Percentiles rank a stretch among this genome's conserved stretches.
phyloP scores from a whole-genome alignment of 2,797 vertebrate species.

The Hephaestus fuliginosus region DNA sequence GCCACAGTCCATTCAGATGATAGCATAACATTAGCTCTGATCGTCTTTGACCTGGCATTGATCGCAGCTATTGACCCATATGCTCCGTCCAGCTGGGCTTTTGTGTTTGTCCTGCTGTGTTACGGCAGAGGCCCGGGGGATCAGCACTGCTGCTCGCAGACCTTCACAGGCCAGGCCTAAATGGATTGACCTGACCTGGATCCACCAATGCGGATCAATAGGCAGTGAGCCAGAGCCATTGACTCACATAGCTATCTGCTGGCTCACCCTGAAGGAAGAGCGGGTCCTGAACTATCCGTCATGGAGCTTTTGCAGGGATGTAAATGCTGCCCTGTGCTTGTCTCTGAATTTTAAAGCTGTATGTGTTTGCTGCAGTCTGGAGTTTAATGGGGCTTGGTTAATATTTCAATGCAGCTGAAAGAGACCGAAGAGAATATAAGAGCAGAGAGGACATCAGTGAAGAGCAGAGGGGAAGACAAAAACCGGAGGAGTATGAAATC shows the following conservation, averaged over 20 bases:
- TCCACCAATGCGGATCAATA: constrained; percentile 67
- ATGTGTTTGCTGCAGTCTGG: constrained; percentile 42
- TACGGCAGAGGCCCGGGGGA: constrained; percentile 11
- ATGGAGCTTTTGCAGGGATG: constrained; percentile 31
- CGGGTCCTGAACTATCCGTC: constrained; percentile 8
- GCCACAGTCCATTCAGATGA: constrained; percentile 60
- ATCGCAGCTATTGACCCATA: constrained; percentile 57
- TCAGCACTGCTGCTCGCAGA: constrained; percentile 35
- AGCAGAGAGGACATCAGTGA: constrained; percentile 7
- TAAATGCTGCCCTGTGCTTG: constrained; percentile 39
- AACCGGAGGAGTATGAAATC: constrained; percentile 18
- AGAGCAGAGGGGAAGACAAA: constrained; percentile 1
- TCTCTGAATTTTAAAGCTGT: constrained; percentile 30
- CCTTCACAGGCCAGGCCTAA: constrained; percentile 45
- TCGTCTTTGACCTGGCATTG: constrained; percentile 64
- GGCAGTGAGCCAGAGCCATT: constrained; percentile 29
- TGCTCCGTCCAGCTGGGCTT: constrained; percentile 47
- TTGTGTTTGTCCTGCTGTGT: constrained; percentile 34
- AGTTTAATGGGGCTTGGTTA: constrained; percentile 56
- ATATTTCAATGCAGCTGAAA: constrained; percentile 57
- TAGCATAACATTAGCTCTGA: constrained; percentile 55
- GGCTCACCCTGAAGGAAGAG: constrained; percentile 22
- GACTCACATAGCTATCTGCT: constrained; percentile 52
- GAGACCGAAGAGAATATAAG: constrained; percentile 20
- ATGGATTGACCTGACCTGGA: constrained; percentile 71